phyloP scores from a whole-genome alignment of 2,888 invertebrate species.

The Chrysolina oricalcia region DNA sequence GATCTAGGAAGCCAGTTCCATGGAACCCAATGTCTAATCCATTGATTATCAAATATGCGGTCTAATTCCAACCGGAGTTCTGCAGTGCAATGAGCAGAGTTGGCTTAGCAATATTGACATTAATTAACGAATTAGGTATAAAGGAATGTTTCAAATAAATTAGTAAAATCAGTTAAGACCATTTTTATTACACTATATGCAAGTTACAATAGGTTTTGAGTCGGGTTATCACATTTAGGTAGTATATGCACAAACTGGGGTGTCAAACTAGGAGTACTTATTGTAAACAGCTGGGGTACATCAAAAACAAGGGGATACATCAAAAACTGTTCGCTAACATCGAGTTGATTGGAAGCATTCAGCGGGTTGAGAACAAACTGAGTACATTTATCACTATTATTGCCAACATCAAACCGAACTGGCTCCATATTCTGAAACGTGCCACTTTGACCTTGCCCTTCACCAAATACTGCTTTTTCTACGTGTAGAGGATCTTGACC shows the following conservation, averaged over 20 bases:
- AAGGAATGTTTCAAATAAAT: no score
- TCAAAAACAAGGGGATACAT: conserved; percentile 69
- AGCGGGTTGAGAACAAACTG: conserved; percentile 64
- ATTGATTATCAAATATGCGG: no score
- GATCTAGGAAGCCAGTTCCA: no score
- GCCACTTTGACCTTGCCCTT: conserved; percentile 57
- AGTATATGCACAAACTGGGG: conserved; percentile 67
- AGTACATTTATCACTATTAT: conserved; percentile 54
- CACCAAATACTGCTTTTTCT: conserved; percentile 41
- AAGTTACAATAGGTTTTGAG: conserved; percentile 47
- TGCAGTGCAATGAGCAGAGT: no score
- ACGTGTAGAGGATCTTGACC: conserved; percentile 34
- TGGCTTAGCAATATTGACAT: no score
- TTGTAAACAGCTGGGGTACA: conserved; percentile 65
- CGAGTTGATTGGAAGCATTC: conserved; percentile 52
- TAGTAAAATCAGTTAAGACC: no score
- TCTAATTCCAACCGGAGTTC: no score
- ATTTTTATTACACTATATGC: not conserved
- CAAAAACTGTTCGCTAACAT: conserved; percentile 64
- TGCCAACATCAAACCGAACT: conserved; percentile 62
- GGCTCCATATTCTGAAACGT: conserved; percentile 62
- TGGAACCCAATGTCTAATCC: no score
- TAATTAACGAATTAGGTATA: no score
- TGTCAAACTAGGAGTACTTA: conserved; percentile 60
- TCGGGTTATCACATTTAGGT: conserved; percentile 36